These are phyloP conservation scores for Vireo griseus DNA, from an alignment of 2,797 vertebrate genomes.

Conservation along the genomic window DNA sequence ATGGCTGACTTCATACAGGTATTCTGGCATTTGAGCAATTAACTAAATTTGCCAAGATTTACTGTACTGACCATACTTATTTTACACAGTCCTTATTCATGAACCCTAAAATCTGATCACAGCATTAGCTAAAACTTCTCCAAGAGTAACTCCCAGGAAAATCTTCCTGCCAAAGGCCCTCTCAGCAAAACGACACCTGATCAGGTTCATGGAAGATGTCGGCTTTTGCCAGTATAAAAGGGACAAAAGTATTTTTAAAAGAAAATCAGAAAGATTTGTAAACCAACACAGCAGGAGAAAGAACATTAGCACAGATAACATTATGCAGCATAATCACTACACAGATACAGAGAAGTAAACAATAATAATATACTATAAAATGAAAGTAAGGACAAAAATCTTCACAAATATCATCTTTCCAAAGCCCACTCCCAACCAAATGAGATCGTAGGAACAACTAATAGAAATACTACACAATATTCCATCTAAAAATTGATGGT, in stretches of 20 bases:
- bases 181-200: neutral
- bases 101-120: neutral
- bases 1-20: neutral
- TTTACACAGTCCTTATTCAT: neutral
- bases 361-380: conserved; percentile 8
- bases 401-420: neutral
- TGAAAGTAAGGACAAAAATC: conserved; percentile 19
- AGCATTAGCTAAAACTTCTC: neutral
- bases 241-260: neutral
- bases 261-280: neutral
- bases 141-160: neutral
- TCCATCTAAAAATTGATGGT: too few relatives aligned
- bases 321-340: neutral
- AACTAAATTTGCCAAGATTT: neutral
- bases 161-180: neutral
- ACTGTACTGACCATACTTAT: neutral
- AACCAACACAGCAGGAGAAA: neutral
- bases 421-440: neutral
- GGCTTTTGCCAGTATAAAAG: neutral
- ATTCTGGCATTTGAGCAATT: neutral
- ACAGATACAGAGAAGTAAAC: neutral
- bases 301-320: neutral
- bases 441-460: neutral
- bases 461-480: neutral
- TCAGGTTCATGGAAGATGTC: neutral